Evolutionary conservation across 1,140 invertebrate species (phyloP), one percentile per base, ranked within the genome.

Genomic region (Meloidogyne exigua): DNA sequence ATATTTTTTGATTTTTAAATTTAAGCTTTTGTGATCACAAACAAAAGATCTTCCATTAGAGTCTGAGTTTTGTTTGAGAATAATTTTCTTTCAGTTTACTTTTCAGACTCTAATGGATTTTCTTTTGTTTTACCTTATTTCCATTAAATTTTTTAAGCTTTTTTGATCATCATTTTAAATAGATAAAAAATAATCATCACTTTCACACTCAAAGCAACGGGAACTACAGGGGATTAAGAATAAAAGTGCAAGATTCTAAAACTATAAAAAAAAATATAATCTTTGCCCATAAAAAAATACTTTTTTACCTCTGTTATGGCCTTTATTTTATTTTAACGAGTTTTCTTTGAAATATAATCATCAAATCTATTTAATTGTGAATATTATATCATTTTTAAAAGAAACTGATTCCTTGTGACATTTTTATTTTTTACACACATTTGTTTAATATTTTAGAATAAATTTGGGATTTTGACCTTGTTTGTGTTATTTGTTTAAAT

Each of bases 251-350:
- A 57, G 49, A 57, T 57, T 57, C 49, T 57, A n/a, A 57, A n/a
- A 57, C 1, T 44, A 44, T 11, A 49, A 1, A 18, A 9, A 39
- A 39, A 39, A n/a, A n/a, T n/a, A 18, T 49, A 57, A 57, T 57
- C 49, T 57, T 57, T 57, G 49, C 49, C 49, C 49, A 57, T 57
- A 57, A n/a, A 3, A 49, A n/a, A n/a, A n/a, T 4, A 15, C 18
- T n/a, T 57, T n/a, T 57, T 57, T 57, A 57, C 49, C 49, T 57
- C 49, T 57, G 49, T 57, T n/a, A n/a, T n/a, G 49, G 49, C 49
- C 49, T 44, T 57, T n/a, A 15, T 57, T n/a, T 57, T 57, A 0
- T 21, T n/a, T 57, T 57, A 57, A 57, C 49, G 49, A 57, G 49
- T 57, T 57, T 57, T n/a, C 10, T 18, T 18, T 49, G 18, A 57